phyloP scores from a whole-genome alignment of 1,140 invertebrate species.

The Solen grandis region DNA sequence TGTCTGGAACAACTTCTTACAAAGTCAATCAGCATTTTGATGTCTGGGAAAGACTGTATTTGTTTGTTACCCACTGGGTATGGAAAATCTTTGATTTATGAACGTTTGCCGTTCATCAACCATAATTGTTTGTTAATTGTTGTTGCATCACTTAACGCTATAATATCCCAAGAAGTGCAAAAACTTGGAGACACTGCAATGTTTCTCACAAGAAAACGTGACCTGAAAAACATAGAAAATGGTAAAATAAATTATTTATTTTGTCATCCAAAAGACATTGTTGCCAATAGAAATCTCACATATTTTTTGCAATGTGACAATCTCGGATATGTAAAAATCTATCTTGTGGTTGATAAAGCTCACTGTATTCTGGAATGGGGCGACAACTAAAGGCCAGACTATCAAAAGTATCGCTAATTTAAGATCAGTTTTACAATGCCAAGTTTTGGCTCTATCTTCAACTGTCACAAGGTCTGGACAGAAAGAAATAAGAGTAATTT shows the following conservation, averaged over 20 bases:
- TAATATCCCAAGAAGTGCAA: slow-evolving; percentile 2
- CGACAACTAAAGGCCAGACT: background rate
- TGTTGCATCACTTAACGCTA: slow-evolving; percentile 11
- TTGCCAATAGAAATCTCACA: background rate
- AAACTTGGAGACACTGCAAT: background rate
- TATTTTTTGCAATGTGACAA: background rate
- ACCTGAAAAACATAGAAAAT: background rate
- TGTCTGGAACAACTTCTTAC: too few relatives aligned
- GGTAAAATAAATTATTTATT: background rate
- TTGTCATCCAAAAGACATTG: slow-evolving; percentile 12
- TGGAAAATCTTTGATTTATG: slow-evolving; percentile 8
- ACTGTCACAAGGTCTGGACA: too few relatives aligned
- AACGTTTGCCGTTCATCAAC: slow-evolving; percentile 14
- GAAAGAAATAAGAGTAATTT: too few relatives aligned
- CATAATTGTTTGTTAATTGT: background rate
- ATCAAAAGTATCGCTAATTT: background rate
- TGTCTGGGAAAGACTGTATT: slow-evolving; percentile 8
- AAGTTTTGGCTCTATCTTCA: too few relatives aligned
- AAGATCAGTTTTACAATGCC: too few relatives aligned
- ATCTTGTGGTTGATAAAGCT: slow-evolving; percentile 4
- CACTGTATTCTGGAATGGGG: slow-evolving; percentile 2
- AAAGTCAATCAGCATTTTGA: background rate
- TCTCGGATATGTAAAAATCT: background rate
- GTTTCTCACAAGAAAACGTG: background rate
- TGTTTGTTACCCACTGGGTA: slow-evolving; percentile 1